A percentile compares a stretch with the other conserved stretches of the same genome.
Conservation (phyloP, 2,888 invertebrate genomes). For the Dasysyrphus tricinctus region DNA sequence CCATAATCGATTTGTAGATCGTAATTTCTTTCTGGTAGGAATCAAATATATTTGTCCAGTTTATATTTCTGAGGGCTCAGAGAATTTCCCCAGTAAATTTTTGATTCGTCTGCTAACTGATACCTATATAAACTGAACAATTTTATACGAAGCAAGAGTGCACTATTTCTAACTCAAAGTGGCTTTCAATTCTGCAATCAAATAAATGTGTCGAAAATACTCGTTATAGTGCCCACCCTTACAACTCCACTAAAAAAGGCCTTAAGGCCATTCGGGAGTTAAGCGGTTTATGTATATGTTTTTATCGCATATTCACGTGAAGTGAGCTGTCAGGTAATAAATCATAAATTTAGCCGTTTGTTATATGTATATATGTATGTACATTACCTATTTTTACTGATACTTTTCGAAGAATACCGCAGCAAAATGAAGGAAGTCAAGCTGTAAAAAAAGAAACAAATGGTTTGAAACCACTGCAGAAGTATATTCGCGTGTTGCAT, state of each 20-base stretch:
- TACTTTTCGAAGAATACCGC: slow-evolving; percentile 60
- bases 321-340: slow-evolving; percentile 68
- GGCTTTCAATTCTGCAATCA: slow-evolving; percentile 43
- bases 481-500: slow-evolving; percentile 71
- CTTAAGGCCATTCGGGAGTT: neutral
- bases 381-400: slow-evolving; percentile 33
- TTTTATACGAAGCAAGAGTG: too few relatives aligned
- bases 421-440: slow-evolving; percentile 43
- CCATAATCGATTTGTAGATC: too few relatives aligned
- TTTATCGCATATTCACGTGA: slow-evolving; percentile 67
- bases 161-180: neutral
- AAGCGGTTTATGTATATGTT: neutral
- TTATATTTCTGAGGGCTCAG: too few relatives aligned
- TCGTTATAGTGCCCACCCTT: slow-evolving; percentile 15
- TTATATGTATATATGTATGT: too few relatives aligned
- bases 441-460: slow-evolving; percentile 6
- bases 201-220: neutral
- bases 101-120: too few relatives aligned
- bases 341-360: slow-evolving; percentile 67
- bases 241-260: neutral
- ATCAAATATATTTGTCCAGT: too few relatives aligned
- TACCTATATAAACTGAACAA: too few relatives aligned
- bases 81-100: too few relatives aligned
- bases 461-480: slow-evolving; percentile 62
- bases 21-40: too few relatives aligned